Base-by-base conservation (phyloP, 1,140 invertebrate species). In the Anastatus disparis region DNA sequence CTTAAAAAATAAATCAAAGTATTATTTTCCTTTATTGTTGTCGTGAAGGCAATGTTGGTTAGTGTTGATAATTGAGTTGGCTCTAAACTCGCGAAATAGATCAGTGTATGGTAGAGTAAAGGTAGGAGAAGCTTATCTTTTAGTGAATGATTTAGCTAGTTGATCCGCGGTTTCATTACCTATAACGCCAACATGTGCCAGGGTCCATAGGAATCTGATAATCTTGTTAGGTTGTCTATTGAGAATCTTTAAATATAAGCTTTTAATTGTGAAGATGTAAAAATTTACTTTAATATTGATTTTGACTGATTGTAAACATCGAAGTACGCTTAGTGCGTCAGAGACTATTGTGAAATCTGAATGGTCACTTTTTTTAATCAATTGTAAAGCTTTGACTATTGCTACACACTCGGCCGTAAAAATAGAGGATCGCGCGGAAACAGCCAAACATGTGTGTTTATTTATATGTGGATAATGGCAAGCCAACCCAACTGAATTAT, bases 161-260 rank as follows among this genome's bases (percentile, higher is more conserved):
- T 7, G n/a, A 46, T 46, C 42, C n/a, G n/a, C 42, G n/a, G 15
- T 10, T 46, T 46, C 42, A 46, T 46, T 46, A 10, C 8, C 42
- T 10, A n/a, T 4, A 46, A 46, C 42, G 7, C 8, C 42, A 46
- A 46, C 3, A 46, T 46, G 42, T 46, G 42, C 42, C 42, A 15
- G 42, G 42, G 42, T n/a, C 42, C 42, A 46, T 46, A 46, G n/a
- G 3, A 46, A 46, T 46, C 42, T 46, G 42, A 46, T 46, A 46
- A 9, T 46, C n/a, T 46, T 46, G 15, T 46, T 46, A 15, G 15
- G 42, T n/a, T 9, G 7, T 46, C 42, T 9, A 9, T 46, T n/a
- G n/a, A 12, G 10, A 46, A 46, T 46, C n/a, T n/a, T n/a, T n/a
- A n/a, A n/a, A 17, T 46, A 46, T 46, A n/a, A 10, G 42, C n/a